These are phyloP conservation scores for Rallus crepitans DNA, from an alignment of 2,797 vertebrate genomes.

Conservation along the genomic window DNA sequence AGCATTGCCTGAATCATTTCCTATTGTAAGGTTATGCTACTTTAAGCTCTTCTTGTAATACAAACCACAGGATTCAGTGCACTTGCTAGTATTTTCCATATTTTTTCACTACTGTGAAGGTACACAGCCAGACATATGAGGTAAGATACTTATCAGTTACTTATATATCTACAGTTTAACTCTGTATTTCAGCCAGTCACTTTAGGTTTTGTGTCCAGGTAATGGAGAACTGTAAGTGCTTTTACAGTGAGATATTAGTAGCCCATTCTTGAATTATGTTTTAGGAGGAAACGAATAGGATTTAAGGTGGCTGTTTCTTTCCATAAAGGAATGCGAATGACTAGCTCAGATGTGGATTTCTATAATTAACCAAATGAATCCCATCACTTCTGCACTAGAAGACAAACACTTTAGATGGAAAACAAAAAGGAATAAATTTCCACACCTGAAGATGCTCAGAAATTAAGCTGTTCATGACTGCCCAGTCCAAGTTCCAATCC, in stretches of 20 bases:
- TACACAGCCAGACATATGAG: background rate
- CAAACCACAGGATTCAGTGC: background rate
- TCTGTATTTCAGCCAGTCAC: background rate
- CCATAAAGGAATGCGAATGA: background rate
- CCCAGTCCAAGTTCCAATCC: background rate
- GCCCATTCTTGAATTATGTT: background rate
- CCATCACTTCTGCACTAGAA: background rate
- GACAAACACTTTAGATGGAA: background rate
- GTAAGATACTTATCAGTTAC: conserved; percentile 41
- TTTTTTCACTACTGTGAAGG: background rate
- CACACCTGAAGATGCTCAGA: background rate
- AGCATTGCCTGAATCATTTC: background rate
- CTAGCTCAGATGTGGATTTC: background rate
- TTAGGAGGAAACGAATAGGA: background rate
- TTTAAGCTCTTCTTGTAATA: conserved; percentile 20
- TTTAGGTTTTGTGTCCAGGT: background rate
- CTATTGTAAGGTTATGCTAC: background rate
- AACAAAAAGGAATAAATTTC: background rate
- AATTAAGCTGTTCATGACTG: background rate
- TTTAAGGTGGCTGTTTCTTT: background rate
- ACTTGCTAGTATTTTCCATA: conserved; percentile 18
- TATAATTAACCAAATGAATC: background rate
- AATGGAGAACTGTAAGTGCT: background rate
- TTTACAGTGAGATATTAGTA: conserved; percentile 14
- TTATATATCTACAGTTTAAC: background rate